Percentiles rank a stretch among this genome's conserved stretches.
phyloP scores from a whole-genome alignment of 2,797 vertebrate genomes.

The Gallinago stenura region DNA sequence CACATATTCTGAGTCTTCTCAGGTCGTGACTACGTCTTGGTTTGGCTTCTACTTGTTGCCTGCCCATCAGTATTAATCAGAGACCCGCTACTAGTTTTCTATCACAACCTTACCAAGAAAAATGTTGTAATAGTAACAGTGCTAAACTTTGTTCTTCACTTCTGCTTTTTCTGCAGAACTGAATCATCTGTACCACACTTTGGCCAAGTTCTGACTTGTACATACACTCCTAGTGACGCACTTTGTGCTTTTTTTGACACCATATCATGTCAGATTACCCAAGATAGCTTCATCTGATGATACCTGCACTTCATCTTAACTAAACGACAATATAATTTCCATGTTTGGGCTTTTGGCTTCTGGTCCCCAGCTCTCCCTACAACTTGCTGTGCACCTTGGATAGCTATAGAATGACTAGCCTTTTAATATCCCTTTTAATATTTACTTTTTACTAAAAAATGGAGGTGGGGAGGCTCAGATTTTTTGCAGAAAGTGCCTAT shows the following conservation, averaged over 20 bases:
- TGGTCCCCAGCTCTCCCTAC: background rate
- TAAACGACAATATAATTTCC: background rate
- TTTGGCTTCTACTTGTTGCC: background rate
- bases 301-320: background rate
- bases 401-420: background rate
- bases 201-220: conserved; percentile 40
- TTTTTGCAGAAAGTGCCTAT: background rate
- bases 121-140: background rate
- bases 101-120: background rate
- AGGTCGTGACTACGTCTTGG: background rate
- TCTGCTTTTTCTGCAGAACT: conserved; percentile 26
- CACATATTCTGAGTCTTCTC: background rate
- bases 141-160: conserved; percentile 10
- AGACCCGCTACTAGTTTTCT: background rate
- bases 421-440: background rate
- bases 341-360: conserved; percentile 35
- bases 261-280: background rate
- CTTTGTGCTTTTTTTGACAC: conserved; percentile 3
- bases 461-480: background rate
- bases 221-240: conserved; percentile 53
- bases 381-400: background rate
- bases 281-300: background rate
- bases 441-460: background rate
- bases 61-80: background rate
- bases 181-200: conserved; percentile 43